phyloP scores from a whole-genome alignment of 2,113 vertebrate species.

The Choloepus hoffmanni region DNA sequence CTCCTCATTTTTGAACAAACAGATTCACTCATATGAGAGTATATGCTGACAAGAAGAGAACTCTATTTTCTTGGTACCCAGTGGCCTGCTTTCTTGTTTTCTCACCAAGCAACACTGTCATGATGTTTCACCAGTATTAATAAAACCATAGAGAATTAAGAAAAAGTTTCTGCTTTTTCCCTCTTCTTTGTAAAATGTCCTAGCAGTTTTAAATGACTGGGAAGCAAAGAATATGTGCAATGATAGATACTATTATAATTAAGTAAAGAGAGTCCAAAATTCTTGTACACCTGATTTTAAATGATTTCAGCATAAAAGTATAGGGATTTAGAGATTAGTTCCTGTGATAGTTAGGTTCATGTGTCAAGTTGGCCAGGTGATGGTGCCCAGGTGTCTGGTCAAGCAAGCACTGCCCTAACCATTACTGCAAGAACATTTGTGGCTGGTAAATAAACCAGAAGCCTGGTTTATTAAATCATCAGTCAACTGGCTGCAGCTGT shows the following conservation, averaged over 20 bases:
- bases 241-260: neutral
- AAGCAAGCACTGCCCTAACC: too few species aligned
- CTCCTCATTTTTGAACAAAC: neutral
- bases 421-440: too few species aligned
- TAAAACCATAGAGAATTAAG: conserved; percentile 19
- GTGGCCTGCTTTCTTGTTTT: neutral
- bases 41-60: neutral
- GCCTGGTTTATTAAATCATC: too few species aligned
- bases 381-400: too few species aligned
- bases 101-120: conserved; percentile 31
- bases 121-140: conserved; percentile 54
- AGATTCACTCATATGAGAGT: neutral
- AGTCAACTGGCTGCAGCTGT: too few species aligned
- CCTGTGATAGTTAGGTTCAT: too few species aligned
- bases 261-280: conserved; percentile 38
- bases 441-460: too few species aligned
- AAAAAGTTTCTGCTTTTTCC: neutral
- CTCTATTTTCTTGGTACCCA: conserved; percentile 26
- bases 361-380: too few species aligned
- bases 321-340: neutral
- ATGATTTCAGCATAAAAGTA: neutral
- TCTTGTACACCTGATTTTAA: neutral
- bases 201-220: conserved; percentile 33
- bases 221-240: neutral
- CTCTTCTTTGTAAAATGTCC: conserved; percentile 38